Evolutionary conservation across 2,113 vertebrate species (phyloP), one percentile per base, ranked within the genome.

Genomic region (Isurus oxyrinchus): DNA sequence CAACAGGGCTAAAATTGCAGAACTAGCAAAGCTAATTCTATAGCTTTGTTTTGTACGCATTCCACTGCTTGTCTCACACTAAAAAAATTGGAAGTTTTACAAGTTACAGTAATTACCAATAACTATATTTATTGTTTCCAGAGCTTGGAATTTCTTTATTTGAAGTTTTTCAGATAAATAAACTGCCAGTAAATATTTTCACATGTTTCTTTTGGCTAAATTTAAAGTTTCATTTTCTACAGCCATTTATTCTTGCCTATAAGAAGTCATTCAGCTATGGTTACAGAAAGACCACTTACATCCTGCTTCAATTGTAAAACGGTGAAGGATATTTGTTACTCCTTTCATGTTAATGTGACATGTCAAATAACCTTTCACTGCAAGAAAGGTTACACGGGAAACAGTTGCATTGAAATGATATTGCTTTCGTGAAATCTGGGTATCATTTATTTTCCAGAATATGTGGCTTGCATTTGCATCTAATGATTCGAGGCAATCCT

Each of bases 401-500:
- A 97, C 97, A 59, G 96, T 97, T 55, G 97, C 96, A 0, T 98
- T 97, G 94, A 98, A 96, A 96, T 55, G 35, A 10, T 94, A 97
- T 57, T 97, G 96, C 69, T 97, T 97, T 96, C 76, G 63, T 96
- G 97, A 0, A 95, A 97, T 97, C 84, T 96, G 0, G 84, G 96
- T 63, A 95, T 96, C 72, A 66, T 97, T 97, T 96, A 97, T 10
- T 91, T 96, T 97, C 97, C 97, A 98, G 95, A 97, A 97, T 7
- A 98, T 96, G n/a, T 97, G 94, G 94, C 96, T 97, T 97, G 97
- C 97, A 79, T 97, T 97, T 96, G 96, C 96, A 53, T 94, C 96
- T 16, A 86, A 96, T 96, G 76, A 72, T 31, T 72, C 53, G 0
- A 0, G 44, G 8, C 97, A 95, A 3, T 0, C 96, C 91, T 96